These are phyloP conservation scores for Neoscelio sp. DNA, from an alignment of 2,888 invertebrate species.

Conservation along the genomic window DNA sequence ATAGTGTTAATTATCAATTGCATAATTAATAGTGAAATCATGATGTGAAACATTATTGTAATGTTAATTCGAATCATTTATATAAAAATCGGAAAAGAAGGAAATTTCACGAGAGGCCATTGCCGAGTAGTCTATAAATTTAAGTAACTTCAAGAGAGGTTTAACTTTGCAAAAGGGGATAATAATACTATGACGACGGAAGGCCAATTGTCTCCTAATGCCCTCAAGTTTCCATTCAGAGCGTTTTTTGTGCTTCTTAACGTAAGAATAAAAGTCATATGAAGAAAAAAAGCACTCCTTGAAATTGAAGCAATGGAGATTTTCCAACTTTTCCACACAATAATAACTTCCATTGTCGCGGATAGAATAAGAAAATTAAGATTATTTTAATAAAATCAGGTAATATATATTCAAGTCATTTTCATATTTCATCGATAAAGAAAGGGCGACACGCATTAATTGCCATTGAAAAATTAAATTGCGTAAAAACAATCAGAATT, in stretches of 20 bases:
- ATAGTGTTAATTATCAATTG: slow-evolving; percentile 5
- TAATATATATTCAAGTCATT: slow-evolving; percentile 10
- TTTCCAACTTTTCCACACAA: slow-evolving; percentile 75
- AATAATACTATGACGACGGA: slow-evolving; percentile 78
- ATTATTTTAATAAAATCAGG: slow-evolving; percentile 52
- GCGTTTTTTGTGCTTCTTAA: slow-evolving; percentile 77
- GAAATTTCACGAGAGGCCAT: slow-evolving; percentile 25
- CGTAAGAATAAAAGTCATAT: slow-evolving; percentile 76
- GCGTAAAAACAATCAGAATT: too few species aligned
- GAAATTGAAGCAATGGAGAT: slow-evolving; percentile 75
- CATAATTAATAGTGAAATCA: slow-evolving; percentile 30
- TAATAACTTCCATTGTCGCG: slow-evolving; percentile 69
- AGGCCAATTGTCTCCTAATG: slow-evolving; percentile 79
- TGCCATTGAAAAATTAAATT: too few species aligned
- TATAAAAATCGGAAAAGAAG: slow-evolving; percentile 50
- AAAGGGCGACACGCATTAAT: too few species aligned
- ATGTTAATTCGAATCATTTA: slow-evolving; percentile 53
- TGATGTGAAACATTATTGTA: slow-evolving; percentile 30
- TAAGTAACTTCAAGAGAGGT: slow-evolving; percentile 76
- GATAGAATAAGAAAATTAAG: slow-evolving; percentile 57
- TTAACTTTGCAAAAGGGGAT: slow-evolving; percentile 72
- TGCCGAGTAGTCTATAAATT: slow-evolving; percentile 73
- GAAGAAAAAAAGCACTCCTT: slow-evolving; percentile 72
- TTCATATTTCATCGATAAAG: slow-evolving; percentile 8
- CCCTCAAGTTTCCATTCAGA: slow-evolving; percentile 78